A percentile compares a stretch with the other conserved stretches of the same genome.
Conservation (phyloP, 2,113 vertebrate species). For the Lonchura striata region DNA sequence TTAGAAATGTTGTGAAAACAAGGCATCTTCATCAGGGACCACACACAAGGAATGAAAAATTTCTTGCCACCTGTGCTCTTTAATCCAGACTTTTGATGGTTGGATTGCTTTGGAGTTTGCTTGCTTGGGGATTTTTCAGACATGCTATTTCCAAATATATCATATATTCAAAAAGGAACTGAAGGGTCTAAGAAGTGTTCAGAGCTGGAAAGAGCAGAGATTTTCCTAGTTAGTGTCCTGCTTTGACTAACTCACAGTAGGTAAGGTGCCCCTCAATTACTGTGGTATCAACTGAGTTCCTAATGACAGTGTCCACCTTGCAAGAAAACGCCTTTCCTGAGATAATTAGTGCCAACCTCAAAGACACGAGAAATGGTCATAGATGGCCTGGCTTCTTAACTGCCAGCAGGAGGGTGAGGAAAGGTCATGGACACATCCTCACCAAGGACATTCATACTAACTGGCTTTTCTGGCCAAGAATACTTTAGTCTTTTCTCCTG, state of each 20-base stretch:
- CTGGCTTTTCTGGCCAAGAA: not conserved
- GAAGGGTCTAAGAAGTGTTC: not conserved
- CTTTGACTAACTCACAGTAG: not conserved
- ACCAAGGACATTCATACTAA: not conserved
- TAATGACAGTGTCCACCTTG: not conserved
- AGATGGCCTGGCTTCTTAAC: not conserved
- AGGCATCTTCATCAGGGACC: not conserved
- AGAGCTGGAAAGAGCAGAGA: not conserved
- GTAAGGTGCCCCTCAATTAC: not conserved
- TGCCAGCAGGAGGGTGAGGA: not conserved
- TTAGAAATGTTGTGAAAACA: slow-evolving; percentile 17
- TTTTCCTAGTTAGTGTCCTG: not conserved
- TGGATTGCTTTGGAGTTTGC: not conserved
- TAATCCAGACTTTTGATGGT: not conserved
- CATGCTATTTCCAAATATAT: not conserved
- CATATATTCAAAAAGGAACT: not conserved
- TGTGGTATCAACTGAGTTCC: not conserved
- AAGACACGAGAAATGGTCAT: not conserved
- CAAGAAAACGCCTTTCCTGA: not conserved
- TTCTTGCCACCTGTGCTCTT: slow-evolving; percentile 5
- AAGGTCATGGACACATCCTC: not conserved
- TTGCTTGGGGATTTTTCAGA: not conserved
- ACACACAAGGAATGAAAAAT: not conserved
- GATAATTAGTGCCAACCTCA: not conserved
- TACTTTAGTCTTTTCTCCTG: not conserved